These are phyloP conservation scores for Glaucidium brasilianum DNA, from an alignment of 2,113 vertebrate species.

Conservation along the genomic window DNA sequence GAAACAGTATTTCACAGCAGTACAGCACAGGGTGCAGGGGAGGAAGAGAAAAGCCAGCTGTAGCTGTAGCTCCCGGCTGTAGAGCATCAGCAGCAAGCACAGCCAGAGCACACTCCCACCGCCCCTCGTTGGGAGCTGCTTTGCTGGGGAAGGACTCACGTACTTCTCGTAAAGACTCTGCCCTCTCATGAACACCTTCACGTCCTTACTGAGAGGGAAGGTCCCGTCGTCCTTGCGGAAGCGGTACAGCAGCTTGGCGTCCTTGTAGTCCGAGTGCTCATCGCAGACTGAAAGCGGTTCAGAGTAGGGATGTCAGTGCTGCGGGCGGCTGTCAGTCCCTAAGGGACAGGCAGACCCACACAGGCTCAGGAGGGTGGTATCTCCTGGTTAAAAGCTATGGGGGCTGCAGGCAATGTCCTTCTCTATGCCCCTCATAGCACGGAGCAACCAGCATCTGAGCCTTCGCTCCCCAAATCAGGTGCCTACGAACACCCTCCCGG, in stretches of 20 bases:
- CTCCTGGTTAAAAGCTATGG: neutral
- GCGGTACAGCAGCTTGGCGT: conserved; percentile 86
- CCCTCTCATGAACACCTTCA: conserved; percentile 84
- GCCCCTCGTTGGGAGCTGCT: fast-evolving
- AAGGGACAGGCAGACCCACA: neutral
- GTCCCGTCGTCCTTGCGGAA: conserved; percentile 89
- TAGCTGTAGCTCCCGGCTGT: neutral
- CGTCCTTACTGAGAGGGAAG: conserved; percentile 81
- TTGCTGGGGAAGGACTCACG: conserved; percentile 25
- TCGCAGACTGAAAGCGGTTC: conserved; percentile 78
- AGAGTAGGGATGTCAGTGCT: neutral
- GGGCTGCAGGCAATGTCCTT: fast-evolving
- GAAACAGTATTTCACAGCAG: neutral
- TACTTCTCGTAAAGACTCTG: conserved; percentile 86
- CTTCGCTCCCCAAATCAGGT: fast-evolving
- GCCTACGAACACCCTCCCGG: fast-evolving
- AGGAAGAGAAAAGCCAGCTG: neutral
- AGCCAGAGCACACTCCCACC: fast-evolving
- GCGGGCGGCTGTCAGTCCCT: fast-evolving
- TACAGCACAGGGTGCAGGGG: neutral
- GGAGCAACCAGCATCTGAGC: fast-evolving
- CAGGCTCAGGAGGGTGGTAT: neutral
- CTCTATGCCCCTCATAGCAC: fast-evolving
- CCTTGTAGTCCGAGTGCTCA: conserved; percentile 81
- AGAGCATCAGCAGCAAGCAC: neutral